These are phyloP conservation scores for Cebus imitator DNA, from an alignment of 2,113 vertebrate genomes.

Conservation along the genomic window DNA sequence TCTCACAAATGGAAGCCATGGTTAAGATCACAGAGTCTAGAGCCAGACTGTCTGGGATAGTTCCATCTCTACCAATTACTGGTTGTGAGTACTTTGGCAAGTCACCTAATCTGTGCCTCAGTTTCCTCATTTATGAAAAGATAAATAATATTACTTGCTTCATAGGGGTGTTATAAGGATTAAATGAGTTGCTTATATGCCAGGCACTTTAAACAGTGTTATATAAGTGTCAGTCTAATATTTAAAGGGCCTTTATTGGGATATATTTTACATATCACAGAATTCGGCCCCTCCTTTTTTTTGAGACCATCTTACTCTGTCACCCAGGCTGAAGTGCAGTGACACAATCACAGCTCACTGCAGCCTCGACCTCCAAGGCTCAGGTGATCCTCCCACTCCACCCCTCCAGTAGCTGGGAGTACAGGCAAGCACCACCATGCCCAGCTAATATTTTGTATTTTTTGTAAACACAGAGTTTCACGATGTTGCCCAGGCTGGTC, in stretches of 20 bases:
- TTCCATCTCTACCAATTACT: not conserved
- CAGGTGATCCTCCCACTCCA: too few species aligned
- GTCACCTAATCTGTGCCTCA: not conserved
- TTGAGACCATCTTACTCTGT: too few species aligned
- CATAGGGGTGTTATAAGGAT: not conserved
- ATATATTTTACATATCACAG: not conserved
- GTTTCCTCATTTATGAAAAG: slow-evolving; percentile 3
- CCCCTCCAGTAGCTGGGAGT: too few species aligned
- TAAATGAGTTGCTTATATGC: slow-evolving; percentile 10
- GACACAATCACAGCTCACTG: too few species aligned
- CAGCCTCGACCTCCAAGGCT: too few species aligned
- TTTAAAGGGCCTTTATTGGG: not conserved
- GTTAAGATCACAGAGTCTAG: not conserved
- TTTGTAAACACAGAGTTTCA: too few species aligned
- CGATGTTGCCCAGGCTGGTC: too few species aligned
- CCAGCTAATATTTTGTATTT: too few species aligned
- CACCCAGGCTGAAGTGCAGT: too few species aligned
- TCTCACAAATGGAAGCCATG: not conserved
- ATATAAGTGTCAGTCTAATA: not conserved
- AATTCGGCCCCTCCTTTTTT: not conserved
- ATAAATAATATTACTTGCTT: slow-evolving; percentile 13
- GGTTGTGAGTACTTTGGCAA: not conserved
- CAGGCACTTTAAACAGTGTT: not conserved
- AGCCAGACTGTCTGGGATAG: not conserved
- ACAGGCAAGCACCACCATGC: too few species aligned